Base-by-base conservation (phyloP, 2,888 invertebrate species). In the Tinea semifulvella region DNA sequence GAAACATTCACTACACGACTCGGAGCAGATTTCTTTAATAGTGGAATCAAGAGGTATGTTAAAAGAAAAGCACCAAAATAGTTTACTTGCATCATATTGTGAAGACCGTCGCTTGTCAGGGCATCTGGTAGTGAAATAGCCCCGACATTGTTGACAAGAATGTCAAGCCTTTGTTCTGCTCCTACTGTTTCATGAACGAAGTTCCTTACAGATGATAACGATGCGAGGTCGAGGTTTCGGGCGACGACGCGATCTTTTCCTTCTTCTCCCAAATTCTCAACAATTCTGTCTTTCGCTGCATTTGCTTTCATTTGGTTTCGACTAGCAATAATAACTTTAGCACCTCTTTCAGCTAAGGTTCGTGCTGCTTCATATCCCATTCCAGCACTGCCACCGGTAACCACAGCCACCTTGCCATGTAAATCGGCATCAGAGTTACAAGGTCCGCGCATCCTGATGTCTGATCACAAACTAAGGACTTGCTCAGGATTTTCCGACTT, bases 311-410 rank as follows among this genome's bases (percentile, higher is more conserved):
- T 62, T 60, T 90, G 73, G 68, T 92, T 86, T 42, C 93, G 77
- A 60, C 94, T 94, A 1, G 90, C 94, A 83, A 95, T 85, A 46
- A 75, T 72, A 0, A 80, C 69, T 63, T 85, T 89, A 0, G 91
- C 94, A 1, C 89, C 88, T 39, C 90, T 69, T 50, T 79, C 81
- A 0, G 92, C 92, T 47, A 94, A 65, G 52, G 89, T 89, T 51
- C 82, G 63, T 0, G 86, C 90, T 0, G 91, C 89, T 62, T 90
- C 90, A 67, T 87, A 90, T 0, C 94, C 94, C 51, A 94, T 91
- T 1, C 94, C 94, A 1, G 89, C 88, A 64, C 92, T 93, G 0
- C 91, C 86, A 1, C 94, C 94, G 0, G 94, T 94, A 3, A 94
- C 82, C 36, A 94, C 85, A 0, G 85, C 82, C 45, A 89, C 84